A percentile compares a stretch with the other conserved stretches of the same genome.
These are phyloP conservation scores for Iphiclides podalirius DNA, from an alignment of 2,888 invertebrate species.

Conservation along the genomic window DNA sequence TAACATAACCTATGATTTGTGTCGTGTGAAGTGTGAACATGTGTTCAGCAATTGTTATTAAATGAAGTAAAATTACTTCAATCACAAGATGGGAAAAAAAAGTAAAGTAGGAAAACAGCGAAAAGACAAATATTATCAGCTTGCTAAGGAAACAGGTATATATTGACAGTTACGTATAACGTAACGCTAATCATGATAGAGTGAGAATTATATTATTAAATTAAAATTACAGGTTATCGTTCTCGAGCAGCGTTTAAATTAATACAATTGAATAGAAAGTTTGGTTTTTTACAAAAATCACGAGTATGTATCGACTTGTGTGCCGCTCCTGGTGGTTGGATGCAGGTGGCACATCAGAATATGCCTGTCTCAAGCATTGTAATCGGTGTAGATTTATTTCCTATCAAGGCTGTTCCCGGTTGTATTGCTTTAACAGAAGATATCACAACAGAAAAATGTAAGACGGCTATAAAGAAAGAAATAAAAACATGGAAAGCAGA, in stretches of 20 bases:
- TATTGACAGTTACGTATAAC: too few relatives aligned
- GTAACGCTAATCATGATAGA: too few relatives aligned
- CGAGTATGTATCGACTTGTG: constrained; percentile 98
- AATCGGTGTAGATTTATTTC: constrained; percentile 96
- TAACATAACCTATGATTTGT: constrained; percentile 9
- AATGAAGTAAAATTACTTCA: not conserved
- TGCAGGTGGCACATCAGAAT: constrained; percentile 98
- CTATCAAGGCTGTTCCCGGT: constrained; percentile 92
- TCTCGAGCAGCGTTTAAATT: constrained; percentile 99
- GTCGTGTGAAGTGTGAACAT: constrained; percentile 11
- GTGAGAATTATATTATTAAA: not conserved
- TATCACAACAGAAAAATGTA: constrained; percentile 97
- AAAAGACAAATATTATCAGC: constrained; percentile 98
- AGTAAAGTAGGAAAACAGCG: constrained; percentile 98
- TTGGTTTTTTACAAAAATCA: constrained; percentile 96
- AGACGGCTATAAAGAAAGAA: constrained; percentile 88
- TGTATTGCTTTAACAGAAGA: constrained; percentile 95
- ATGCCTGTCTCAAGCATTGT: constrained; percentile 98
- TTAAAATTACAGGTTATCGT: constrained; percentile 87
- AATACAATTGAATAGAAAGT: constrained; percentile 97
- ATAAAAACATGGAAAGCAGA: constrained; percentile 98
- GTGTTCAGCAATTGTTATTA: constrained; percentile 2
- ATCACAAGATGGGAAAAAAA: constrained; percentile 94
- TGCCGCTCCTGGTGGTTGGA: constrained; percentile 99
- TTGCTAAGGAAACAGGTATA: constrained; percentile 98